A percentile compares a stretch with the other conserved stretches of the same genome.
Evolutionary conservation across 1,140 invertebrate genomes (phyloP).

Genomic region (Brachionus manjavacas): DNA sequence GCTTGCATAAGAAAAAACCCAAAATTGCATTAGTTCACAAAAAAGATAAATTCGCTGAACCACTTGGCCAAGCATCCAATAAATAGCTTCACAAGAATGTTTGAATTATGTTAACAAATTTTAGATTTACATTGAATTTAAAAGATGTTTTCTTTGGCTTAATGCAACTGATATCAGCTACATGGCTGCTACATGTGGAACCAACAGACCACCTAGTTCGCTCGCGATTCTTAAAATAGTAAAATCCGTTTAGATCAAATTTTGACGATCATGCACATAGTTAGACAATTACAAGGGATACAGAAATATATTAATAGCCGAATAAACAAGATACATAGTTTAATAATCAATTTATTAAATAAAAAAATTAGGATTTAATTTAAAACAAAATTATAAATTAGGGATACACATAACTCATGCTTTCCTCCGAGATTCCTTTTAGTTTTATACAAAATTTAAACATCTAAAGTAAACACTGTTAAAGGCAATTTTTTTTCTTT

Average conservation of each 20-base stretch:
- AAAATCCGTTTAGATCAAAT: not conserved
- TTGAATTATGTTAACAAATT: not conserved
- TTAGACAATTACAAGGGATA: slow-evolving; percentile 15
- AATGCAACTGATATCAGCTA: not conserved
- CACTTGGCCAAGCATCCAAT: not conserved
- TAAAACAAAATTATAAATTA: not conserved
- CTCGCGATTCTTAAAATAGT: slow-evolving; percentile 37
- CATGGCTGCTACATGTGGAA: slow-evolving; percentile 28
- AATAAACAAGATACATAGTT: not conserved
- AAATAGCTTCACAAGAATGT: slow-evolving; percentile 5
- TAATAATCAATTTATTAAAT: slow-evolving; percentile 4
- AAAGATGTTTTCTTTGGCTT: not conserved
- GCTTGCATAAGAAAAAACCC: not conserved
- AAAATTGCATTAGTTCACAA: not conserved
- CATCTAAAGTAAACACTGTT: slow-evolving; percentile 29
- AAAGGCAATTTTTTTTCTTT: not conserved
- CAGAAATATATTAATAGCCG: slow-evolving; percentile 17
- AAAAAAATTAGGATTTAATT: not conserved
- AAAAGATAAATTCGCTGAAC: not conserved
- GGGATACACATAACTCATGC: slow-evolving; percentile 26
- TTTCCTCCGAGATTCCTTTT: not conserved
- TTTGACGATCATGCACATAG: slow-evolving; percentile 8
- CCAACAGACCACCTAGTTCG: slow-evolving; percentile 38
- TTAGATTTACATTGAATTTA: slow-evolving; percentile 28
- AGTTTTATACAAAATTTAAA: not conserved